phyloP scores from a whole-genome alignment of 2,888 invertebrate species.

The Glaucopsyche alexis region DNA sequence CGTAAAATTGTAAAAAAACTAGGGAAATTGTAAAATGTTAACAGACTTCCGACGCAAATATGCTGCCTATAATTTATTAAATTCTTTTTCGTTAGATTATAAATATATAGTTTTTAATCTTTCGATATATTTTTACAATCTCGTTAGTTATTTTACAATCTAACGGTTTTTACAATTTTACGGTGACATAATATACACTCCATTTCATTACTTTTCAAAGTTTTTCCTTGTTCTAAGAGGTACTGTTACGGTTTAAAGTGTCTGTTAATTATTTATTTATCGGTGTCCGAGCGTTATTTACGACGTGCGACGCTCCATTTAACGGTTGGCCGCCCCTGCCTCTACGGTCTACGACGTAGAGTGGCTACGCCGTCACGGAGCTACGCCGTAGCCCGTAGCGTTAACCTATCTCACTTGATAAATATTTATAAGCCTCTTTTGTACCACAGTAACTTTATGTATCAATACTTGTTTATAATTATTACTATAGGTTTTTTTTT shows the following conservation, averaged over 20 bases:
- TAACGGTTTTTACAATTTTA: too few species aligned
- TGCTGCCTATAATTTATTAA: too few species aligned
- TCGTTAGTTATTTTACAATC: too few species aligned
- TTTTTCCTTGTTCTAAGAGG: background rate
- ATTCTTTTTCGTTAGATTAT: too few species aligned
- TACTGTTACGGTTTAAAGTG: slow-evolving; percentile 39
- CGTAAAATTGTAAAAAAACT: too few species aligned
- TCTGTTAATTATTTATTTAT: slow-evolving; percentile 69
- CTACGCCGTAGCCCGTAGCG: slow-evolving; percentile 47
- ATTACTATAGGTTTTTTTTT: background rate
- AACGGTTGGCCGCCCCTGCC: slow-evolving; percentile 47
- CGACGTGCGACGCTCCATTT: slow-evolving; percentile 42
- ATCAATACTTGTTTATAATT: background rate
- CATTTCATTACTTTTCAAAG: too few species aligned
- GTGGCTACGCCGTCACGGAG: slow-evolving; percentile 43
- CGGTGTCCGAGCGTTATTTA: slow-evolving; percentile 51
- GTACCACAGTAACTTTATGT: slow-evolving; percentile 31
- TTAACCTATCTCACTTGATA: slow-evolving; percentile 36
- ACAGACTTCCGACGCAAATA: too few species aligned
- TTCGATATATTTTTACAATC: too few species aligned
- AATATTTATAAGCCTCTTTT: slow-evolving; percentile 34
- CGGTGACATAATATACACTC: too few species aligned
- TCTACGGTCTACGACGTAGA: slow-evolving; percentile 37
- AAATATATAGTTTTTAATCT: too few species aligned
- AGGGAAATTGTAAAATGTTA: too few species aligned